Percentiles rank a stretch among this genome's conserved stretches.
These are phyloP conservation scores for Mustela erminea DNA, from an alignment of 2,797 vertebrate species.

Conservation along the genomic window DNA sequence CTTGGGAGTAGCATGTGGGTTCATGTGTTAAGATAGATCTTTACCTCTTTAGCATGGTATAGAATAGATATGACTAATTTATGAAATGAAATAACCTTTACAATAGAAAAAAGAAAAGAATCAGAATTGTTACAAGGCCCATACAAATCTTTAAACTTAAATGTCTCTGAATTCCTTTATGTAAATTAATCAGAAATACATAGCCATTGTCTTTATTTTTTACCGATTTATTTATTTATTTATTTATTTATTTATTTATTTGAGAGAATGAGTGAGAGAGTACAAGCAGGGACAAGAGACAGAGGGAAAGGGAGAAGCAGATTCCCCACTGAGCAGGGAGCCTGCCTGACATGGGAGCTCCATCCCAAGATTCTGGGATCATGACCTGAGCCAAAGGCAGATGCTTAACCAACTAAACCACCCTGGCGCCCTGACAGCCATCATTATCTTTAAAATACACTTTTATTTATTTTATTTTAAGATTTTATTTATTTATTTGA, in stretches of 20 bases:
- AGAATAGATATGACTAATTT: conserved; percentile 30
- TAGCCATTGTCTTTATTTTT: conserved; percentile 5
- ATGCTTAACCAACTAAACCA: background rate
- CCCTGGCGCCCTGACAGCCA: too few species aligned
- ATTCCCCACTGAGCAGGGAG: background rate
- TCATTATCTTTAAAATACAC: background rate
- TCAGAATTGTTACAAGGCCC: background rate
- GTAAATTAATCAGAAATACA: conserved; percentile 38
- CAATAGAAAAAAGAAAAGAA: background rate
- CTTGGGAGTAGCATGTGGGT: background rate
- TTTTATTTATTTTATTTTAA: background rate
- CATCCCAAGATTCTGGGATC: background rate
- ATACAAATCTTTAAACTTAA: conserved; percentile 13
- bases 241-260: background rate
- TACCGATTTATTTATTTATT: background rate
- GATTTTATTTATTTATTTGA: too few species aligned
- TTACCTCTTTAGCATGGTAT: background rate
- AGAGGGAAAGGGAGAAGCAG: background rate
- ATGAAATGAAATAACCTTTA: background rate
- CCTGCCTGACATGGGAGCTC: too few species aligned
- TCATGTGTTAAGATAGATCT: background rate
- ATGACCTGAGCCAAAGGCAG: background rate
- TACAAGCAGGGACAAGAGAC: background rate
- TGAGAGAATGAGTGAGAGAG: background rate
- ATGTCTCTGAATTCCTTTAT: background rate